A percentile compares a stretch with the other conserved stretches of the same genome.
phyloP scores from a whole-genome alignment of 2,113 vertebrate genomes.

The Rhea pennata region DNA sequence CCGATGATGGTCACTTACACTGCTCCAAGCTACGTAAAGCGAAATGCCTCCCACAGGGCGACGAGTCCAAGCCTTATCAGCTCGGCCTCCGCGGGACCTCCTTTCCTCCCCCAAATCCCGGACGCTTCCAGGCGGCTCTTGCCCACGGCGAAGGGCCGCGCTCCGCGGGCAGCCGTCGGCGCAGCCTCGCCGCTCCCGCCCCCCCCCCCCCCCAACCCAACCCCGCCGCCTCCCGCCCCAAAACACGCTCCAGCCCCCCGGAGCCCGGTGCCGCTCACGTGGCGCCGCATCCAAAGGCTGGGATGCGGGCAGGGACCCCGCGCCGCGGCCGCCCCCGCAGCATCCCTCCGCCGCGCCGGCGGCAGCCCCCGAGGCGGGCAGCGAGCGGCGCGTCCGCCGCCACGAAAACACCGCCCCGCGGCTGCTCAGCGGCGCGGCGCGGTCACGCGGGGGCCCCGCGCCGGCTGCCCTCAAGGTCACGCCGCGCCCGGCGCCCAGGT shows the following conservation, averaged over 20 bases:
- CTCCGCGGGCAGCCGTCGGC: neutral
- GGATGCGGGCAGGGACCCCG: too few species aligned
- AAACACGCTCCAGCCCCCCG: neutral
- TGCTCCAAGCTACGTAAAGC: too few species aligned
- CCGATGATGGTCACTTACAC: neutral
- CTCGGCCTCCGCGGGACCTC: neutral
- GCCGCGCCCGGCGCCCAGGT: slow-evolving; percentile 27
- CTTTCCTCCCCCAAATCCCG: too few species aligned
- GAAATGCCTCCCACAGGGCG: neutral
- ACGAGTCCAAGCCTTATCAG: neutral
- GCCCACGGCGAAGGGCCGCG: neutral
- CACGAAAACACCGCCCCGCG: too few species aligned
- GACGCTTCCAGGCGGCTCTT: neutral
- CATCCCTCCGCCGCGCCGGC: too few species aligned
- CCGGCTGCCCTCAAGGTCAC: slow-evolving; percentile 77
- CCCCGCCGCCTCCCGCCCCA: neutral
- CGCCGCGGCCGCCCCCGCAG: neutral
- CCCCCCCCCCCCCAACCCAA: too few species aligned
- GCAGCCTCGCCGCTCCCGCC: neutral
- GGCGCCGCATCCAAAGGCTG: slow-evolving; percentile 52
- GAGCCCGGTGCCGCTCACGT: slow-evolving; percentile 1
- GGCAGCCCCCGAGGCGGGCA: too few species aligned
- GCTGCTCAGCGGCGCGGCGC: too few species aligned
- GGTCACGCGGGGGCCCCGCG: too few species aligned
- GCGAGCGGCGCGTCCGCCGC: too few species aligned